Base-by-base conservation (phyloP, 1,140 invertebrate genomes). In the Drosophila melanica region DNA sequence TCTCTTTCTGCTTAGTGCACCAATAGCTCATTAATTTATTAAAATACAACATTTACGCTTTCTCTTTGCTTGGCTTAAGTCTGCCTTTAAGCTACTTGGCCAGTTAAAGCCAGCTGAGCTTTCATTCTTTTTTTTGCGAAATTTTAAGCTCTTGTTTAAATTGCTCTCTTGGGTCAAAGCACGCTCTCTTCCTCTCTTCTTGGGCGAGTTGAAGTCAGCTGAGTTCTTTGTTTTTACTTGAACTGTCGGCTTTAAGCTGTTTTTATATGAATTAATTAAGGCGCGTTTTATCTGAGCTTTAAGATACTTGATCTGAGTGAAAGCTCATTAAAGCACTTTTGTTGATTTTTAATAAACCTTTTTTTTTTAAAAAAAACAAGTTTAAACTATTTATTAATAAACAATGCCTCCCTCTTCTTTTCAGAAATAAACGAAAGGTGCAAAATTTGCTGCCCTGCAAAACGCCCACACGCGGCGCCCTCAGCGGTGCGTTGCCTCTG, bases 351-450 rank as follows among this genome's bases (percentile, higher is more conserved):
- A 18, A 18, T 18, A 18, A 18, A 18, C 18, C 18, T 18, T 18
- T 23, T 4, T 23, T 30, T 53, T 6, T n/a, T n/a, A n/a, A n/a
- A n/a, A n/a, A n/a, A 5, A 10, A 51, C 10, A 47, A 27, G 16
- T 65, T 44, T 8, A 41, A 1, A 41, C 33, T 2, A 35, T 11
- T 51, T 35, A 68, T 42, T 79, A 78, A 70, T 59, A 33, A 30
- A 20, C 16, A 37, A 39, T 55, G 6, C 1, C 6, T 62, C 48
- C 44, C 41, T 9, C 20, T 60, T 44, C 12, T 77, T 68, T 80
- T 81, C 93, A 95, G 95, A 90, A 95, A 95, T 90, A 95, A 95
- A 90, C 93, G 95, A 85, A 95, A 95, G 94, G 94, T 95, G 90
- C 94, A 95, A 92, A 95, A 95, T 75, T 93, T 95, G 73, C 92